Evolutionary conservation across 2,797 vertebrate genomes (phyloP).

Genomic region (Sebastiscus tertius): DNA sequence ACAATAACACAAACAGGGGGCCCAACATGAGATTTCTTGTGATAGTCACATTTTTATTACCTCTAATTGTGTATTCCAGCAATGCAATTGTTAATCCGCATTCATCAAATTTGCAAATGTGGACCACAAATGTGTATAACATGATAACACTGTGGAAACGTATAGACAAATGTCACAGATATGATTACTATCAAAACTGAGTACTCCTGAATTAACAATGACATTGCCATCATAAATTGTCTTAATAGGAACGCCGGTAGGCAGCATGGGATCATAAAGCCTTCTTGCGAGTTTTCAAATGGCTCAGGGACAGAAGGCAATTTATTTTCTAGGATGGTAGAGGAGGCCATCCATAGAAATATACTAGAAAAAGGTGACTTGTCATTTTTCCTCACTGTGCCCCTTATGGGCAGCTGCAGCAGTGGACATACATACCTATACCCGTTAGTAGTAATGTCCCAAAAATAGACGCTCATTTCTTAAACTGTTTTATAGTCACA

Average conservation of each 20-base stretch:
- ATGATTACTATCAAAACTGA: not conserved
- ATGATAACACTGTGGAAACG: not conserved
- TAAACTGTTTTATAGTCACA: not conserved
- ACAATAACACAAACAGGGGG: not conserved
- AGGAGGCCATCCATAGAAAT: not conserved
- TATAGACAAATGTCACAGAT: not conserved
- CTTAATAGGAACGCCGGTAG: not conserved
- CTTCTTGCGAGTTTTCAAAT: not conserved
- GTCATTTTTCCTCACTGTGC: too few relatives aligned
- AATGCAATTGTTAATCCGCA: not conserved
- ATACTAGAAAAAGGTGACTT: not conserved
- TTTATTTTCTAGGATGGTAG: not conserved
- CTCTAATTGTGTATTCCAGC: not conserved
- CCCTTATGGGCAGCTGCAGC: not conserved
- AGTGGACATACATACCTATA: not conserved
- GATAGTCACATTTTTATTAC: not conserved
- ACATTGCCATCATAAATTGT: not conserved
- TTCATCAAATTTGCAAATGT: not conserved
- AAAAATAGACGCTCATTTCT: not conserved
- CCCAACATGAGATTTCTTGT: not conserved
- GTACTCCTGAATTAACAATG: not conserved
- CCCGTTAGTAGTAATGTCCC: not conserved
- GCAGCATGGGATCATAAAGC: not conserved
- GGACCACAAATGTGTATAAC: not conserved
- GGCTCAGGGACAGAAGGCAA: not conserved